Base-by-base conservation (phyloP, 2,113 vertebrate genomes). In the Esox niger region DNA sequence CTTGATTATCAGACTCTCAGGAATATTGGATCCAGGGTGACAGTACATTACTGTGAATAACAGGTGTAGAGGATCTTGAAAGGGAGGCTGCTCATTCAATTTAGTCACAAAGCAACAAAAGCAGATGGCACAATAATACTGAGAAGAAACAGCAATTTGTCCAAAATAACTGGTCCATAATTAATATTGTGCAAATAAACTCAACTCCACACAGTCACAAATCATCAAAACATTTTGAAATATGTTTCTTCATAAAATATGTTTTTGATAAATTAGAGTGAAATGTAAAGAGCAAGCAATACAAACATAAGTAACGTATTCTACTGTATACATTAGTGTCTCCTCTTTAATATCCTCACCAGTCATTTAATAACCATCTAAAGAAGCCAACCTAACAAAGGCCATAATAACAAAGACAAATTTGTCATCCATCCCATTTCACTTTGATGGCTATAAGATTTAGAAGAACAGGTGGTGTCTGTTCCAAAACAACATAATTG, bases 1-100 rank as follows among this genome's bases (percentile, higher is more conserved):
- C 82, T 73, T 26, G 56, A 64, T 60, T 68, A 69, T 66, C 56
- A 59, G 69, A 62, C 66, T 71, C 60, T 62, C 57, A 61, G 56
- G 62, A 73, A 79, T 69, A 86, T 59, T 66, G 69, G 60, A 81
- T 80, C 62, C 74, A 30, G 70, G 2, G 74, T 70, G 83, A 80
- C 83, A 80, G 73, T 61, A 63, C 61, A 64, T 80, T 75, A 76
- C 74, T 59, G 75, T 77, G 82, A 85, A 86, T 85, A 86, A 82
- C 77, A 73, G 65, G 70, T 59, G 71, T 65, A 62, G 79, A 68
- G 80, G 73, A 77, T 82, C 55, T 76, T 64, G 73, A 79, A 26
- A 57, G 26, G 75, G 70, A 54, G 62, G 26, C 72, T 77, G 70
- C 2, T 83, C 59, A 27, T 68, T 55, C 46, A 72, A 70, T 76